These are phyloP conservation scores for Microhierax caerulescens DNA, from an alignment of 2,797 vertebrate species.

Conservation along the genomic window DNA sequence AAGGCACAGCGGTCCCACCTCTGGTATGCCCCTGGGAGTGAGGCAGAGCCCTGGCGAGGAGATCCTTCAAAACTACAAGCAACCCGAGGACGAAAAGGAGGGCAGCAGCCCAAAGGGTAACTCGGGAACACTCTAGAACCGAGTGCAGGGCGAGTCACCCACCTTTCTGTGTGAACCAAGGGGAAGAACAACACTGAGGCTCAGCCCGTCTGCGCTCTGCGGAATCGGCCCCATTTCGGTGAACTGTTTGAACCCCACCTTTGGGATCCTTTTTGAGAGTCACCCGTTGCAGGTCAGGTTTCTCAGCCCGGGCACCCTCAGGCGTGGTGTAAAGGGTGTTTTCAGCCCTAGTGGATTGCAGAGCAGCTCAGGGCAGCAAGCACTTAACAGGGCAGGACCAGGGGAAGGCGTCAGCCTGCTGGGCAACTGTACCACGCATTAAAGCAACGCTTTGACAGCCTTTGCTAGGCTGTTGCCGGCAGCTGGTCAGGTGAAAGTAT, in stretches of 20 bases:
- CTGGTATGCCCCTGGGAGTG: background rate
- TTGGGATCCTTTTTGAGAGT: background rate
- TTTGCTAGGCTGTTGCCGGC: background rate
- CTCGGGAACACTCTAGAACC: background rate
- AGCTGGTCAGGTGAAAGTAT: background rate
- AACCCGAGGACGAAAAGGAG: background rate
- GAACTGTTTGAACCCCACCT: background rate
- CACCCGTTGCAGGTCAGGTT: fast-evolving
- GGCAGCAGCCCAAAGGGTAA: background rate
- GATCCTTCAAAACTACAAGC: background rate
- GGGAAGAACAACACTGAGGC: background rate
- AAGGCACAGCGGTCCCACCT: background rate
- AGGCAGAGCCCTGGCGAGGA: background rate
- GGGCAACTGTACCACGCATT: too few relatives aligned
- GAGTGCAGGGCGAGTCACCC: too few relatives aligned
- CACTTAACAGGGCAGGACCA: background rate
- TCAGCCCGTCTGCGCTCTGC: background rate
- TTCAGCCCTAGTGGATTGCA: background rate
- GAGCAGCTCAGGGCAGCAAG: background rate
- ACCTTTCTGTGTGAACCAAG: background rate
- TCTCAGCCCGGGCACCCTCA: background rate
- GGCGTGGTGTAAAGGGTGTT: background rate
- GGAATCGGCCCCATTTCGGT: background rate
- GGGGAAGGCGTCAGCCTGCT: background rate
- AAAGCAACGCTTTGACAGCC: background rate